Base-by-base conservation (phyloP, 2,797 vertebrate genomes). In the Hapalemur alaotrensis region DNA sequence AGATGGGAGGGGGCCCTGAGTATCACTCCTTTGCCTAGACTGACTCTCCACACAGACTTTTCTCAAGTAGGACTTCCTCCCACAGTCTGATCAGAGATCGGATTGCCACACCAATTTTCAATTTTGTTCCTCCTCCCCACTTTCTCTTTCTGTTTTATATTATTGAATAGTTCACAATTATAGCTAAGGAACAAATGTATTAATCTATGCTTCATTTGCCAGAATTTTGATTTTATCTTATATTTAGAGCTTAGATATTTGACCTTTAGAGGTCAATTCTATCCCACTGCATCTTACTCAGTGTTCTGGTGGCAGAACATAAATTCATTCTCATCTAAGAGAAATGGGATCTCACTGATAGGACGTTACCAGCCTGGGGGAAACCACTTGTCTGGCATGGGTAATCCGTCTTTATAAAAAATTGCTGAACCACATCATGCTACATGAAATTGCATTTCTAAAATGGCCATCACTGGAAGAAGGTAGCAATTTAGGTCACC, bases 371-470 rank as follows among this genome's bases (percentile, higher is more conserved):
- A 70, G 38, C 43, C 69, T 81, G 76, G 85, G 32, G 63, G 35
- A 76, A 90, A 94, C 12, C 48, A 89, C 25, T 63, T 5, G 4
- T 72, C 46, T 81, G 67, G 32, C 20, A 23, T 28, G 20, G 12
- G 32, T 41, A 70, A 86, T 93, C 10, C 32, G 93, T 95, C 65
- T 86, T 90, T n/a, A 38, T 86, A 61, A 90, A 70, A 95, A 92
- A 43, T 43, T 69, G 86, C 46, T 80, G 67, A 95, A 61, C 35
- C 18, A 14, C 69, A 50, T 30, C 52, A 57, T 43, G 38, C 4
- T 6, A 52, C 14, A 80, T 61, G 48, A 89, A 84, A 85, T 15
- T 90, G 12, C 32, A 73, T 75, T 85, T 89, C 79, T 76, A 80
- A 90, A 81, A 81, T 52, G 32, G 32, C n/a, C 72, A 69, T 63